These are phyloP conservation scores for Lepidocyrtoides sp. DNA, from an alignment of 2,888 invertebrate species.

Conservation along the genomic window DNA sequence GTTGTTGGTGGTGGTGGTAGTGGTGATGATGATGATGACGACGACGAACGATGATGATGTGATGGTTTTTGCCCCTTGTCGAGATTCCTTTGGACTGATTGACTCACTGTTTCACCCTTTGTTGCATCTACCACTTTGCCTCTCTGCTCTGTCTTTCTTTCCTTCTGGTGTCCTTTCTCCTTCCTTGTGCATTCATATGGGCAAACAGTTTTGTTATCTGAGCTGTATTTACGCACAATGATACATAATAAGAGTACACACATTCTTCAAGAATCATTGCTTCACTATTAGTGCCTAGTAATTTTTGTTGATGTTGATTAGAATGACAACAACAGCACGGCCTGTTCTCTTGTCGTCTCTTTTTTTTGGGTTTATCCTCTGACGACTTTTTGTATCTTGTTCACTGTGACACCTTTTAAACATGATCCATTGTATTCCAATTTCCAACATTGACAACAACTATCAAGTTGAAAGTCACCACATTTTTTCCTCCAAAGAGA, in stretches of 20 bases:
- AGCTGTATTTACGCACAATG: slow-evolving; percentile 24
- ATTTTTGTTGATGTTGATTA: slow-evolving; percentile 65
- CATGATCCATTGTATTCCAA: background rate
- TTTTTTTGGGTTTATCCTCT: background rate
- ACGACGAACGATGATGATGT: slow-evolving; percentile 69
- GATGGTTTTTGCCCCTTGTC: slow-evolving; percentile 75
- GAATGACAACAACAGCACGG: slow-evolving; percentile 43
- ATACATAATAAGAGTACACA: slow-evolving; percentile 37
- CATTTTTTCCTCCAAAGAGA: background rate
- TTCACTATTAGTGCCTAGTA: slow-evolving; percentile 38
- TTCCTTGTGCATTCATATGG: slow-evolving; percentile 9
- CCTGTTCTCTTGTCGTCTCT: slow-evolving; percentile 12
- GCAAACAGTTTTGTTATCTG: slow-evolving; percentile 41
- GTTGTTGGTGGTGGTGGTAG: slow-evolving; percentile 48
- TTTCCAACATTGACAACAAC: background rate
- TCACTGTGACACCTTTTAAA: slow-evolving; percentile 31
- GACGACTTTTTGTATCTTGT: background rate
- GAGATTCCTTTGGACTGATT: slow-evolving; percentile 75
- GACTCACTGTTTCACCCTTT: slow-evolving; percentile 75
- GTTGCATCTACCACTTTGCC: slow-evolving; percentile 36
- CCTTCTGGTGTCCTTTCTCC: slow-evolving; percentile 55
- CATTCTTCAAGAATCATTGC: slow-evolving; percentile 41
- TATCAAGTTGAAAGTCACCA: slow-evolving; percentile 17
- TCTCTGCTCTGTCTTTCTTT: slow-evolving; percentile 38
- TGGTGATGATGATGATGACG: too few relatives aligned